Conservation (phyloP, 2,888 invertebrate genomes). For the Andrena praecox region DNA sequence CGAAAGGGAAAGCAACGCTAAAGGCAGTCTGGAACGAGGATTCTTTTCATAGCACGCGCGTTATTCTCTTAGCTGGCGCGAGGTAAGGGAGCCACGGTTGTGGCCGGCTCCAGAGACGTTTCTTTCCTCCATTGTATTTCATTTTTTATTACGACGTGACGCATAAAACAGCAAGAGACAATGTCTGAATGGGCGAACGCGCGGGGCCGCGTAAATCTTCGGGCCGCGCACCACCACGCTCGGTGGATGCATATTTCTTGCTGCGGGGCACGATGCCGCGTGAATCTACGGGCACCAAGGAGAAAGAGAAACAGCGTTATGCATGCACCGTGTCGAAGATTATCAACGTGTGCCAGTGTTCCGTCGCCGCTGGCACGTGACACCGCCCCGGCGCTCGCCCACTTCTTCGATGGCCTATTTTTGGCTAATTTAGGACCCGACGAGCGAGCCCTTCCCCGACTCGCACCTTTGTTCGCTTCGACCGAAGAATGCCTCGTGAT, state of each 20-base stretch:
- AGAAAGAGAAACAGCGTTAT: slow-evolving; percentile 11
- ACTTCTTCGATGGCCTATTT: slow-evolving; percentile 62
- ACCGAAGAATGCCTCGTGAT: background rate
- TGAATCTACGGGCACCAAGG: slow-evolving; percentile 37
- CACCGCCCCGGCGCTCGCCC: slow-evolving; percentile 53
- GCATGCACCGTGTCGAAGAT: slow-evolving; percentile 66
- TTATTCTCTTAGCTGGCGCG: background rate
- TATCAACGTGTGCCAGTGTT: slow-evolving; percentile 60
- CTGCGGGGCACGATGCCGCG: slow-evolving; percentile 39
- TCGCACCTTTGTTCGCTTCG: background rate
- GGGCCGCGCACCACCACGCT: slow-evolving; percentile 34
- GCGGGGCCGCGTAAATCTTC: slow-evolving; percentile 52
- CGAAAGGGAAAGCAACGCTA: background rate
- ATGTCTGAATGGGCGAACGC: slow-evolving; percentile 38
- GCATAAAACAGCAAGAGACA: slow-evolving; percentile 45
- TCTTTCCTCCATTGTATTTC: slow-evolving; percentile 43
- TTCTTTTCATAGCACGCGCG: background rate
- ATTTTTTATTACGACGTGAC: slow-evolving; percentile 36
- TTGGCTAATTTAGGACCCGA: slow-evolving; percentile 63
- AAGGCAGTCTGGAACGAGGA: background rate
- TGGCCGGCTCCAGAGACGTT: slow-evolving; percentile 13
- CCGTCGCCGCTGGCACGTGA: slow-evolving; percentile 65
- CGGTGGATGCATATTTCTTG: slow-evolving; percentile 53
- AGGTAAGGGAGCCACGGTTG: background rate
- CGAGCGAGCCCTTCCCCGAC: slow-evolving; percentile 13